phyloP scores from a whole-genome alignment of 2,113 vertebrate species.

The Aspidoscelis tigris region DNA sequence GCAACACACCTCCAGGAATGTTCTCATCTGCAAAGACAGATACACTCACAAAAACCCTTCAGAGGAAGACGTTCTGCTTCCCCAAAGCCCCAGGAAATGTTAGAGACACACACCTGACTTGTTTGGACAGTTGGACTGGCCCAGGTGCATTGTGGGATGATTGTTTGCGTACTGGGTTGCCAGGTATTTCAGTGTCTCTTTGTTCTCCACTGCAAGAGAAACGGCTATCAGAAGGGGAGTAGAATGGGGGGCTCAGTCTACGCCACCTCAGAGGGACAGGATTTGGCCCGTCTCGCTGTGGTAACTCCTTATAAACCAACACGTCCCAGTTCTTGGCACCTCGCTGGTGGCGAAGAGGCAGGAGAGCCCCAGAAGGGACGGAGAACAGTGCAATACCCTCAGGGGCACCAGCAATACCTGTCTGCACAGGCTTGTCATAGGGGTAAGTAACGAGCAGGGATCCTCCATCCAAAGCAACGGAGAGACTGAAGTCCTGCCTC shows the following conservation, averaged over 20 bases:
- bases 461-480: conserved; percentile 93
- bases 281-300: no score
- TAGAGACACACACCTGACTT: conserved; percentile 82
- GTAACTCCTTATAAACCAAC: not conserved
- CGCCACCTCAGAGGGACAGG: not conserved
- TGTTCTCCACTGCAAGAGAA: conserved; percentile 85
- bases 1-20: conserved; percentile 88
- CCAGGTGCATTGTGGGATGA: conserved; percentile 92
- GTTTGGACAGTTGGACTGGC: conserved; percentile 87
- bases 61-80: not conserved
- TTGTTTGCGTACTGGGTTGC: conserved; percentile 92
- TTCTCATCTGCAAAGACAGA: conserved; percentile 74
- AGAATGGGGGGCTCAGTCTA: not conserved
- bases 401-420: conserved; percentile 75
- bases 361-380: not conserved
- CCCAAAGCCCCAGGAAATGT: not conserved
- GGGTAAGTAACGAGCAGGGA: conserved; percentile 93
- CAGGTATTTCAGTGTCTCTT: conserved; percentile 91
- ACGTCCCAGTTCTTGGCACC: no score
- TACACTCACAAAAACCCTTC: conserved; percentile 22
- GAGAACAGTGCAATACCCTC: not conserved
- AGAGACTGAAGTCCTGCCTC: conserved; percentile 88
- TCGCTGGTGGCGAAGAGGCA: not conserved
- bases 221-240: conserved; percentile 1
- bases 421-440: conserved; percentile 91